A percentile compares a stretch with the other conserved stretches of the same genome.
phyloP scores from a whole-genome alignment of 1,140 invertebrate genomes.

The Zaprionus kolodkinae region DNA sequence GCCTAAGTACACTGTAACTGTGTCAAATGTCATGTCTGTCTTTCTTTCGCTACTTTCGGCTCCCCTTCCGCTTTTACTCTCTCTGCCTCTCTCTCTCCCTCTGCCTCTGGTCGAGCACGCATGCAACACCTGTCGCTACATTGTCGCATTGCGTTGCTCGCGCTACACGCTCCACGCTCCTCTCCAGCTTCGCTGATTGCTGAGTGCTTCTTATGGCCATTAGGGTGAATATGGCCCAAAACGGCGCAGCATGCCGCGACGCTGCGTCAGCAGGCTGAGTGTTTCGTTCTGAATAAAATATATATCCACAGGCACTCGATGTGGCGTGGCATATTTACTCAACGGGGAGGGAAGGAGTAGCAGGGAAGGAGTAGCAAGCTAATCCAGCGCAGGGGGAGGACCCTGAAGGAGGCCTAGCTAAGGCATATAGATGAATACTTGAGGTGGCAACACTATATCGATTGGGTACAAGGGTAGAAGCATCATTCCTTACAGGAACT shows the following conservation, averaged over 20 bases:
- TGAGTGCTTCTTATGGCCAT: conserved; percentile 49
- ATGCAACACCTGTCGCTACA: conserved; percentile 51
- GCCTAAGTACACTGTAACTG: conserved; percentile 35
- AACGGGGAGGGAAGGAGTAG: not conserved
- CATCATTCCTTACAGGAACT: no score
- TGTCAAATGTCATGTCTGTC: conserved; percentile 57
- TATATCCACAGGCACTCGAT: conserved; percentile 1
- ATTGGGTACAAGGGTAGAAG: no score
- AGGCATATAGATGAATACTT: no score
- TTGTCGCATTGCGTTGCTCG: conserved; percentile 30
- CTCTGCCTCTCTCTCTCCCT: not conserved
- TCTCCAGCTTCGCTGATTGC: conserved; percentile 24
- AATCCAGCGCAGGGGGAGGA: not conserved
- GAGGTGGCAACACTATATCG: no score
- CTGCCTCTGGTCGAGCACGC: not conserved
- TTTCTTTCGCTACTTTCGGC: not conserved
- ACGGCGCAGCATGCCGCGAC: not conserved
- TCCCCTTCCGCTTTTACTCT: not conserved
- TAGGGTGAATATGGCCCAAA: conserved; percentile 39
- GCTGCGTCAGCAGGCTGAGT: not conserved
- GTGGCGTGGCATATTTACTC: not conserved
- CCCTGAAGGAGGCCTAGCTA: no score
- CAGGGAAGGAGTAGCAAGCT: not conserved
- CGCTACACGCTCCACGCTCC: no score
- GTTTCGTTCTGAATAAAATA: conserved; percentile 35